These are phyloP conservation scores for Lacerta agilis DNA, from an alignment of 2,797 vertebrate genomes.

Conservation along the genomic window DNA sequence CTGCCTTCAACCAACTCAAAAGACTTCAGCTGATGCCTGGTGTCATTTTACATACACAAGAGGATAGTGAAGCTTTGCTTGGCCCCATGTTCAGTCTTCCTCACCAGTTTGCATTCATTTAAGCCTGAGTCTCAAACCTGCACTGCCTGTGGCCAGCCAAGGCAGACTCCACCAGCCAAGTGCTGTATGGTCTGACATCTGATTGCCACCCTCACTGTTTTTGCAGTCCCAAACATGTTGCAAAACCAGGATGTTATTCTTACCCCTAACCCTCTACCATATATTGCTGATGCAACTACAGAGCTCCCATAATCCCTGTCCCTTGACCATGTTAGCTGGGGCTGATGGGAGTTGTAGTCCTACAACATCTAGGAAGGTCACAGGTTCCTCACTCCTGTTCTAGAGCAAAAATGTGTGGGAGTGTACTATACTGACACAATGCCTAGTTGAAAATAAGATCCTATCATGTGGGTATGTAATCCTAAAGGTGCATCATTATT, in stretches of 20 bases:
- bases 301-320: no score
- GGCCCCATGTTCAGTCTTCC: background rate
- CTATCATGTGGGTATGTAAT: background rate
- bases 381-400: no score
- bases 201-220: background rate
- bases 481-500: background rate
- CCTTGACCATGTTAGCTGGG: no score
- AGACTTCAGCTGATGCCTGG: no score
- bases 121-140: background rate
- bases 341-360: no score
- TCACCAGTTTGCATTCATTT: background rate
- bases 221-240: background rate
- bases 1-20: no score
- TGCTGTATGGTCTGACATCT: background rate
- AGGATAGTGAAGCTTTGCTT: constrained; percentile 38
- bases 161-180: background rate
- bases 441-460: background rate
- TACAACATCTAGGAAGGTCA: no score
- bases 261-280: background rate
- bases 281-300: background rate
- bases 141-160: background rate
- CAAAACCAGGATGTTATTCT: background rate
- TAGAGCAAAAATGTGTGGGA: background rate
- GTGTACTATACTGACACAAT: no score
- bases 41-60: no score